Conservation (phyloP, 2,113 vertebrate genomes). For the Hemiscyllium ocellatum region DNA sequence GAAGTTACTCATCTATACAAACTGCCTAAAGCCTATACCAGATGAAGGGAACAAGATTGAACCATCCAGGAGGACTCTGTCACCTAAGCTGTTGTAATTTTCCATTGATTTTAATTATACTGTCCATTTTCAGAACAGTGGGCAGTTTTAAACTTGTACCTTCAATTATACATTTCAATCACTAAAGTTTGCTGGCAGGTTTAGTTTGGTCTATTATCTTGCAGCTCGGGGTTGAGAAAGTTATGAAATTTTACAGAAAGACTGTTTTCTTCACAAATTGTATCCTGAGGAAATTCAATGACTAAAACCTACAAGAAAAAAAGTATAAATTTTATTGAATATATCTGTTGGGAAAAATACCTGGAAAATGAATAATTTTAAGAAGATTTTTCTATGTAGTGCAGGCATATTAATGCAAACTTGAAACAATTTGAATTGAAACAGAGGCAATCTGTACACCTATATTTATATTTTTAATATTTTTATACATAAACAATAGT, state of each 20-base stretch:
- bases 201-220: not conserved
- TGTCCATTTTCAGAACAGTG: conserved; percentile 8
- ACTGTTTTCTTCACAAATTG: not conserved
- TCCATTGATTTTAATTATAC: conserved; percentile 59
- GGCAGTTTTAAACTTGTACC: conserved; percentile 3
- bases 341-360: not conserved
- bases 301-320: not conserved
- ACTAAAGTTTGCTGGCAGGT: not conserved
- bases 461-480: not conserved
- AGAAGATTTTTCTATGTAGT: not conserved
- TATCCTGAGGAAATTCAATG: not conserved
- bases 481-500: not conserved
- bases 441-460: not conserved
- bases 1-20: conserved; percentile 78
- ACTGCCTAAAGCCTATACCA: conserved; percentile 53
- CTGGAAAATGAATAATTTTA: not conserved
- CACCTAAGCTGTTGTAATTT: conserved; percentile 53
- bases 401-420: not conserved
- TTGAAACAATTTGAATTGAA: not conserved
- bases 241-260: not conserved
- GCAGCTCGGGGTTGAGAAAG: not conserved
- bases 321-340: not conserved
- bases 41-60: conserved; percentile 16
- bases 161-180: not conserved
- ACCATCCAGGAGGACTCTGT: conserved; percentile 24